These are phyloP conservation scores for Empidonax traillii DNA, from an alignment of 2,113 vertebrate genomes.

Conservation along the genomic window DNA sequence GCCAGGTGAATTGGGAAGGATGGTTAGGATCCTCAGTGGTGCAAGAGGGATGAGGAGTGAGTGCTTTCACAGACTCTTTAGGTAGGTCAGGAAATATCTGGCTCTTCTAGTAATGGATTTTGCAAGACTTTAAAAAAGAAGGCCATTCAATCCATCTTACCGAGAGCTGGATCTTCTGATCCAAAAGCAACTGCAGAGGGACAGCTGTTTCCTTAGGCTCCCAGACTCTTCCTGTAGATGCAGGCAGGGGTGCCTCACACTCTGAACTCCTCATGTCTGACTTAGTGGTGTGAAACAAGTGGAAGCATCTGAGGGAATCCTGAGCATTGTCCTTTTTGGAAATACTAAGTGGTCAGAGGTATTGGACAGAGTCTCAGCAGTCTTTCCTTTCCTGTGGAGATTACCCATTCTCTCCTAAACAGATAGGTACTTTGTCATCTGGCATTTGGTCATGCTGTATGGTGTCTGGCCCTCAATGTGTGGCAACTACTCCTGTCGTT, in stretches of 20 bases:
- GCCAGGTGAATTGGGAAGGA: background rate
- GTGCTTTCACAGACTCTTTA: background rate
- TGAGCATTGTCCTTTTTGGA: background rate
- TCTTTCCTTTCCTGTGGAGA: background rate
- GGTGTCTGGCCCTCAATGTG: background rate
- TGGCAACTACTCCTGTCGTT: background rate
- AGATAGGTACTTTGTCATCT: background rate
- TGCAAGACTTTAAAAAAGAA: background rate
- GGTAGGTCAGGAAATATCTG: background rate
- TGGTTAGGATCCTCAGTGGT: background rate
- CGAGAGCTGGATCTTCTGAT: background rate
- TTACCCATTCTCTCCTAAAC: background rate
- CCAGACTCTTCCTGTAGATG: background rate
- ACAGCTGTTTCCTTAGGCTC: background rate
- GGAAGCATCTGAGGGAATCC: background rate
- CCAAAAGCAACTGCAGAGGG: background rate
- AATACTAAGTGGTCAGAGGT: background rate
- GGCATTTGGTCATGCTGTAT: background rate
- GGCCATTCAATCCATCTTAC: background rate
- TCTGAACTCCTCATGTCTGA: background rate
- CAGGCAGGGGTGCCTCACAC: fast-evolving
- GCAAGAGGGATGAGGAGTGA: background rate
- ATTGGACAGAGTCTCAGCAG: background rate
- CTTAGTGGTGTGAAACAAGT: background rate
- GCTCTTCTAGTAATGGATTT: background rate